These are phyloP conservation scores for Trichoplusia ni DNA, from an alignment of 1,140 invertebrate species.

Conservation along the genomic window DNA sequence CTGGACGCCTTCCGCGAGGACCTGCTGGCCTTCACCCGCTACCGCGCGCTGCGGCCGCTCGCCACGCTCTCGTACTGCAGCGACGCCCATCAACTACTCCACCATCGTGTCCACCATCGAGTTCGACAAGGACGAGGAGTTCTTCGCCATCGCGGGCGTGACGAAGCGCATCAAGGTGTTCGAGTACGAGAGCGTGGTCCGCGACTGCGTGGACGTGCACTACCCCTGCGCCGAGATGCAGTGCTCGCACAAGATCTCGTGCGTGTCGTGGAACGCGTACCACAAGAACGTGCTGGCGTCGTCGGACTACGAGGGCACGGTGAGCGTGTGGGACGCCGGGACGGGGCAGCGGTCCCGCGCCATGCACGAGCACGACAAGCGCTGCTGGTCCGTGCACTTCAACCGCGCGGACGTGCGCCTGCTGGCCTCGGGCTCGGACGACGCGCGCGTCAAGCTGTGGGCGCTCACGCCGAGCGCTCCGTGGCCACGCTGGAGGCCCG, in stretches of 20 bases:
- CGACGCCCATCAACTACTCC: slow-evolving; percentile 92
- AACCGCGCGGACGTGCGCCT: slow-evolving; percentile 95
- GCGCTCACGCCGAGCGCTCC: slow-evolving; percentile 92
- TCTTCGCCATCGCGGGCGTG: slow-evolving; percentile 97
- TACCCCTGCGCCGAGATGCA: slow-evolving; percentile 96
- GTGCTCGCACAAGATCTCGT: slow-evolving; percentile 97
- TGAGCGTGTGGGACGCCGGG: slow-evolving; percentile 96
- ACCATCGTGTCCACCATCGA: slow-evolving; percentile 98
- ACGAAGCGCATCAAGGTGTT: slow-evolving; percentile 97
- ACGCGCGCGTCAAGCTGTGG: slow-evolving; percentile 97
- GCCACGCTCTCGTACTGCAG: slow-evolving; percentile 95
- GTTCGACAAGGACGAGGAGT: slow-evolving; percentile 98
- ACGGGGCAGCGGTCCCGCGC: slow-evolving; percentile 88
- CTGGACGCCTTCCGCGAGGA: slow-evolving; percentile 93
- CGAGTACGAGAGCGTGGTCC: slow-evolving; percentile 93
- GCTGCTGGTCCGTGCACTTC: slow-evolving; percentile 98
- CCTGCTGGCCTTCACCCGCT: slow-evolving; percentile 94
- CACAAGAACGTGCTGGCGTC: slow-evolving; percentile 94
- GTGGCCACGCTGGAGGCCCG: slow-evolving; percentile 83
- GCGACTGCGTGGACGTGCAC: slow-evolving; percentile 93
- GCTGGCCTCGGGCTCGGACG: slow-evolving; percentile 97
- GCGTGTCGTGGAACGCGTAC: slow-evolving; percentile 97
- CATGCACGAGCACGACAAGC: slow-evolving; percentile 96
- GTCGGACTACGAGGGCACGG: slow-evolving; percentile 97
- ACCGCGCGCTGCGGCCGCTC: slow-evolving; percentile 89